A percentile compares a stretch with the other conserved stretches of the same genome.
Evolutionary conservation across 1,140 invertebrate genomes (phyloP).

Genomic region (Bemisia tabaci): DNA sequence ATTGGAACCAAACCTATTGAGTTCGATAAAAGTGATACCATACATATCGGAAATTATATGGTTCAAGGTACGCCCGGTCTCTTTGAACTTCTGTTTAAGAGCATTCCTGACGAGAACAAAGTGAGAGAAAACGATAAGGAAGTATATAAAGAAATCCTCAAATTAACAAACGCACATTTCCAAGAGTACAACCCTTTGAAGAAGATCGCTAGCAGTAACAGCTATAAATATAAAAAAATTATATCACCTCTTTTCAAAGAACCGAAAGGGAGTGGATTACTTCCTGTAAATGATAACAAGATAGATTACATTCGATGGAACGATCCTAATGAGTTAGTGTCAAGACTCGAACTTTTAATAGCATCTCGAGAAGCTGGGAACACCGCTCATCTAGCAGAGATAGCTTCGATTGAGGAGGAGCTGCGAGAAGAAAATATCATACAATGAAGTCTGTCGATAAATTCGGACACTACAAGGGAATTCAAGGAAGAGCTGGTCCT

Average conservation of each 20-base stretch:
- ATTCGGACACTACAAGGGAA: background rate
- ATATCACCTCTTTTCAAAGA: background rate
- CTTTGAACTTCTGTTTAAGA: background rate
- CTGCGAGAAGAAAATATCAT: conserved; percentile 11
- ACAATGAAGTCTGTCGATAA: conserved; percentile 5
- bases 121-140: background rate
- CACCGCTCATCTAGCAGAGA: too few relatives aligned
- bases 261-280: too few relatives aligned
- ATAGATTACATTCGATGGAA: too few relatives aligned
- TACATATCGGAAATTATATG: background rate
- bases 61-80: background rate
- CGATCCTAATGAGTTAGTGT: too few relatives aligned
- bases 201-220: background rate
- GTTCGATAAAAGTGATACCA: background rate
- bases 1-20: background rate
- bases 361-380: too few relatives aligned
- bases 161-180: background rate
- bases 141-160: background rate
- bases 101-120: background rate
- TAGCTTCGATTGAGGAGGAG: too few relatives aligned
- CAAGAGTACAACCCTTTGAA: background rate
- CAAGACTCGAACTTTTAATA: too few relatives aligned
- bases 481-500: background rate
- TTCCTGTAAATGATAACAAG: too few relatives aligned
- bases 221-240: background rate